A percentile compares a stretch with the other conserved stretches of the same genome.
Conservation (phyloP, 1,140 invertebrate species). For the Xylocopa sonorina region DNA sequence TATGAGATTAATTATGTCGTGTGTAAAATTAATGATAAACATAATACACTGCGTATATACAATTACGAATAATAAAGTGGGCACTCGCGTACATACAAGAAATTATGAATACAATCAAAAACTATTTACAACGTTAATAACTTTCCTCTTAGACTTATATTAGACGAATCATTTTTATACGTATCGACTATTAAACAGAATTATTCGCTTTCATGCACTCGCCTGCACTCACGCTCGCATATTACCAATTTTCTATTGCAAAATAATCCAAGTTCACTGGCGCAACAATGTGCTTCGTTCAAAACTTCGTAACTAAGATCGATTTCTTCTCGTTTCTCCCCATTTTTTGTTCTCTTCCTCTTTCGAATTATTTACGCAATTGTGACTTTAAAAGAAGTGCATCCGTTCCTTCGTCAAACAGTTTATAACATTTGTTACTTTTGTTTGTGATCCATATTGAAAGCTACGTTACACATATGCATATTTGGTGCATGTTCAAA, state of each 20-base stretch:
- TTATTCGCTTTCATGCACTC: constrained; percentile 22
- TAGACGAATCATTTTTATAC: constrained; percentile 62
- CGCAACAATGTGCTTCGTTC: neutral
- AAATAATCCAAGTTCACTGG: constrained; percentile 15
- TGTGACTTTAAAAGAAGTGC: constrained; percentile 34
- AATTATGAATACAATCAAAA: constrained; percentile 68
- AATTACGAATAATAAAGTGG: constrained; percentile 66
- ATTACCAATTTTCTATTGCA: constrained; percentile 11
- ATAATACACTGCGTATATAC: constrained; percentile 61
- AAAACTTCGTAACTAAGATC: constrained; percentile 16
- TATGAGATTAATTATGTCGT: constrained; percentile 44
- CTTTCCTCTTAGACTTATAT: constrained; percentile 56
- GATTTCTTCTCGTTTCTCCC: neutral
- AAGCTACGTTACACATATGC: constrained; percentile 27
- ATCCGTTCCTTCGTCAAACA: constrained; percentile 10
- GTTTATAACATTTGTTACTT: neutral
- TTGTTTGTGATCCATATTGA: constrained; percentile 19
- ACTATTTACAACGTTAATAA: constrained; percentile 69
- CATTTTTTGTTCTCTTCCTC: no score
- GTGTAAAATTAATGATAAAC: constrained; percentile 59
- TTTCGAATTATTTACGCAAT: constrained; percentile 14
- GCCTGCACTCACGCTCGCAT: constrained; percentile 15
- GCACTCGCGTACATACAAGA: constrained; percentile 64
- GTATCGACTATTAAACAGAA: constrained; percentile 49
- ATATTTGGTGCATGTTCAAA: constrained; percentile 35